phyloP scores from a whole-genome alignment of 2,888 invertebrate species.

The Plagiodera versicolora region DNA sequence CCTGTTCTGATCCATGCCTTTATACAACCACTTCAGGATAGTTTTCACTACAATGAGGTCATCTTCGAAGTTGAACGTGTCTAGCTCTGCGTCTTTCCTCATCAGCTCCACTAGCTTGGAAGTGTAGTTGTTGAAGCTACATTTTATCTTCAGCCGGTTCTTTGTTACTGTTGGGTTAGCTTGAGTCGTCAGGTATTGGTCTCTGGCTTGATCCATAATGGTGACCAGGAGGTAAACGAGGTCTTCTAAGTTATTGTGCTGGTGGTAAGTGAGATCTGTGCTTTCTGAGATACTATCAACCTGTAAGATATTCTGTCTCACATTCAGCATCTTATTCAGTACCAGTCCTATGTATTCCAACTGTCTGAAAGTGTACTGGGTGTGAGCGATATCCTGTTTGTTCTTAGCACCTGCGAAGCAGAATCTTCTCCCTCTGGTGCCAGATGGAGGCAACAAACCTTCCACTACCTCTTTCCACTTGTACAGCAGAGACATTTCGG shows the following conservation, averaged over 20 bases:
- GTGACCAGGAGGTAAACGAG: conserved; percentile 65
- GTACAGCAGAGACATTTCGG: conserved; percentile 59
- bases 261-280: conserved; percentile 18
- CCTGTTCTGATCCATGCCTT: conserved; percentile 66
- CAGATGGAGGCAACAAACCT: conserved; percentile 57
- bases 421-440: conserved; percentile 52
- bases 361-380: conserved; percentile 57
- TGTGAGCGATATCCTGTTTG: conserved; percentile 48
- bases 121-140: conserved; percentile 44
- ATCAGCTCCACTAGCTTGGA: conserved; percentile 61
- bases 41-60: conserved; percentile 58
- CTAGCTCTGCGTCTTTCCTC: conserved; percentile 56
- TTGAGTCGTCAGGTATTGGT: conserved; percentile 55
- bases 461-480: conserved; percentile 62
- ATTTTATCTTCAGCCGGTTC: conserved; percentile 46
- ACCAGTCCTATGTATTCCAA: conserved; percentile 59
- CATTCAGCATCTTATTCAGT: conserved; percentile 55
- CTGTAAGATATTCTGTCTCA: conserved; percentile 52
- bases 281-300: conserved; percentile 25
- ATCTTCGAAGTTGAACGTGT: conserved; percentile 52
- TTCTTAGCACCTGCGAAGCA: conserved; percentile 49
- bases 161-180: conserved; percentile 41
- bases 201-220: conserved; percentile 66
- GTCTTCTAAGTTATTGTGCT: conserved; percentile 59
- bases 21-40: conserved; percentile 66